Percentiles rank a stretch among this genome's conserved stretches.
phyloP scores from a whole-genome alignment of 2,113 vertebrate genomes.

The Dinomys branickii region DNA sequence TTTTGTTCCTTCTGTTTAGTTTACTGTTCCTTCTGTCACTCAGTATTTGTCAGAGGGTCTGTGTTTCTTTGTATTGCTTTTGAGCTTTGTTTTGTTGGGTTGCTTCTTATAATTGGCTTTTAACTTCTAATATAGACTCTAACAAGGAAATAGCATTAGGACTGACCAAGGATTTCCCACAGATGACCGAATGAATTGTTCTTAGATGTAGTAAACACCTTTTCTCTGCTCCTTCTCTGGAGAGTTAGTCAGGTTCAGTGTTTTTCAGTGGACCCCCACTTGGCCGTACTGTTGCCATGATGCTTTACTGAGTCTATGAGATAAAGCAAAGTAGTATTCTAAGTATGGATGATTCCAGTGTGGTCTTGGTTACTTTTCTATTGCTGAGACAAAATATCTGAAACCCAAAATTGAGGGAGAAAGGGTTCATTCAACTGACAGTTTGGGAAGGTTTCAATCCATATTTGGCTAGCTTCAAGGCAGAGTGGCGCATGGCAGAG shows the following conservation, averaged over 20 bases:
- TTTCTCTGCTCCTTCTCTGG: neutral
- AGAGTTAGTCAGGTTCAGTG: neutral
- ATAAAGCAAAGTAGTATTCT: neutral
- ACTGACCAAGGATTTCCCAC: neutral
- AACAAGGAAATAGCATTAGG: neutral
- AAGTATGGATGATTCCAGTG: neutral
- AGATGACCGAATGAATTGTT: neutral
- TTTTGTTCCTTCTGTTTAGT: neutral
- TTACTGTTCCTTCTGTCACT: neutral
- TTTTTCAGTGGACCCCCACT: neutral
- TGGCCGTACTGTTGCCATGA: neutral
- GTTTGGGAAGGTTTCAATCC: no score
- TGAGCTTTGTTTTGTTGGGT: neutral
- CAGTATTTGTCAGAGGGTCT: neutral
- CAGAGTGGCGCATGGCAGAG: no score
- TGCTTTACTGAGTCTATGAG: neutral
- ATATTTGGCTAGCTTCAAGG: no score
- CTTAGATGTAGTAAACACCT: neutral
- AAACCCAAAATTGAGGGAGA: no score
- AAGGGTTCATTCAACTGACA: no score
- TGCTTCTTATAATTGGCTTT: neutral
- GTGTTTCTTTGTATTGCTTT: neutral
- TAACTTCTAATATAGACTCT: neutral
- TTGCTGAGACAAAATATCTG: no score
- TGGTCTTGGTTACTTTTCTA: no score